A percentile compares a stretch with the other conserved stretches of the same genome.
phyloP scores from a whole-genome alignment of 2,888 invertebrate species.

The Phaonia tiefii region DNA sequence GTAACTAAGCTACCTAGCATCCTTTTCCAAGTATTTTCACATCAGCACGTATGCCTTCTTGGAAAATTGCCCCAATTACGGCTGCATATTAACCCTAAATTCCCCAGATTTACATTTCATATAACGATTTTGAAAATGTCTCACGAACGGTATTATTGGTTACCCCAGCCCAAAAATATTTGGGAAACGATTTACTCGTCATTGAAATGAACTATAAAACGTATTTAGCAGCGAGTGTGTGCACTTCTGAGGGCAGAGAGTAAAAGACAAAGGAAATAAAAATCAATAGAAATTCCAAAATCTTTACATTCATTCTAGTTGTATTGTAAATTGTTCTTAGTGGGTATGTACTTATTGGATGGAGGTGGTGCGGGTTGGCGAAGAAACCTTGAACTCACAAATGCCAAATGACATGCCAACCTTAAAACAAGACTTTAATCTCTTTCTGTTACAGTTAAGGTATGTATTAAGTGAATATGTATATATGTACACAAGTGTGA shows the following conservation, averaged over 20 bases:
- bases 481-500: neutral
- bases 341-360: neutral
- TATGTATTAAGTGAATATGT: neutral
- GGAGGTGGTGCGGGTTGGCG: too few relatives aligned
- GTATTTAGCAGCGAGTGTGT: conserved; percentile 6
- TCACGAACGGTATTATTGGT: conserved; percentile 1
- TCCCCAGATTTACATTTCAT: neutral
- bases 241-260: neutral
- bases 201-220: conserved; percentile 11
- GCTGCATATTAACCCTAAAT: neutral
- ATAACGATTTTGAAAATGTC: neutral
- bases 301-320: conserved; percentile 27
- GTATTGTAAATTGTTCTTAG: conserved; percentile 22
- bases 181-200: neutral
- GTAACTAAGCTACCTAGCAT: neutral
- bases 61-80: neutral
- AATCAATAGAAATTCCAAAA: conserved; percentile 29
- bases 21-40: conserved; percentile 7
- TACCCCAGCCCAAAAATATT: neutral
- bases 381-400: conserved; percentile 30
- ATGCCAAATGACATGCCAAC: conserved; percentile 10
- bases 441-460: conserved; percentile 19
- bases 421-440: conserved; percentile 27
- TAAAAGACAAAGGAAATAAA: neutral
- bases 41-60: neutral